Base-by-base conservation (phyloP, 2,113 vertebrate species). In the Bos javanicus region DNA sequence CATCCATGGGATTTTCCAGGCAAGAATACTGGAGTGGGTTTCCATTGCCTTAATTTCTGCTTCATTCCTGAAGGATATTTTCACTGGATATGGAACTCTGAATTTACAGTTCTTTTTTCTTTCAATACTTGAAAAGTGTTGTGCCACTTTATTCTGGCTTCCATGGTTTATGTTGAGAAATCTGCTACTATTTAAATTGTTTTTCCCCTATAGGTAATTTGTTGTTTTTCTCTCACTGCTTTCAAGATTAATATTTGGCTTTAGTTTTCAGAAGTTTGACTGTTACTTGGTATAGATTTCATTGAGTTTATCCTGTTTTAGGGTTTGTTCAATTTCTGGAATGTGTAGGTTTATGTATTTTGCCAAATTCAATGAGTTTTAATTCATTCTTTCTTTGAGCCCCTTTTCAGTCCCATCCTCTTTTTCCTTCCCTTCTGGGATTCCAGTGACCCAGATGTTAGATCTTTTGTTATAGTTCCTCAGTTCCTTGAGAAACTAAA, bases 61-160 rank as follows among this genome's bases (percentile, higher is more conserved):
- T 96, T 89, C 78, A 85, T 92, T 95, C 46, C 33, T 94, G 56
- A 78, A 59, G 39, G 91, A 88, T 92, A 81, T 90, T 59, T 96
- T 92, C 36, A 82, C 59, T 82, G 60, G 36, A 74, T 82, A 21
- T 78, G 92, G 86, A 86, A 82, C 74, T 76, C 54, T 94, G 33
- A 33, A 80, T 39, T 86, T 60, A 92, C 36, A 23, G 17, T 85
- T 92, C 9, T 88, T 92, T 92, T 89, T 89, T 23, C 62, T 88
- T 85, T 57, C 16, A 85, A 59, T 50, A 30, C 64, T 14, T 95
- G 30, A 89, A 92, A 97, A 92, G 39, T 57, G 15, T 59, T 81
- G 50, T 90, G 43, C 39, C n/a, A 12, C 9, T 80, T 95, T 64
- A 48, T 89, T 52, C 43, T 89, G 33, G 39, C 56, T 33, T 57